A percentile compares a stretch with the other conserved stretches of the same genome.
Conservation (phyloP, 2,888 invertebrate genomes). For the Eilema caniola region DNA sequence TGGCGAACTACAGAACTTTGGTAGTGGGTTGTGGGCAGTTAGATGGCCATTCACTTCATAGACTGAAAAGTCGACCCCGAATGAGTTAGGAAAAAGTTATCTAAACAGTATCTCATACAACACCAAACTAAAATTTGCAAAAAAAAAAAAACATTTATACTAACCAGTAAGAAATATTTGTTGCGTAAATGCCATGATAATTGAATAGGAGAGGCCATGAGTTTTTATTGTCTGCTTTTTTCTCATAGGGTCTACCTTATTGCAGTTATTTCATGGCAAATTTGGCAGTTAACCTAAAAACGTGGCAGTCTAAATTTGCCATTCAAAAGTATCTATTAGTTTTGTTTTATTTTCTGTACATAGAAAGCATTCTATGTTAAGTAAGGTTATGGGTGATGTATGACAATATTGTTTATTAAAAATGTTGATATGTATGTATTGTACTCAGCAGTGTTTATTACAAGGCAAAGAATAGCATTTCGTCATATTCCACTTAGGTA, state of each 20-base stretch:
- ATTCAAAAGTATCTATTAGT: neutral
- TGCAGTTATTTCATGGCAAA: neutral
- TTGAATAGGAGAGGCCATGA: constrained; percentile 1
- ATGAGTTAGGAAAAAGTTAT: no score
- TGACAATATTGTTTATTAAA: constrained; percentile 2
- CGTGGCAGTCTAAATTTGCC: neutral
- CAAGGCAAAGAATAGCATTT: constrained; percentile 40
- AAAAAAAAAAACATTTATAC: neutral
- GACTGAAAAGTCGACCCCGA: no score
- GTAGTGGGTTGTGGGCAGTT: no score
- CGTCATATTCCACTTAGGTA: constrained; percentile 43
- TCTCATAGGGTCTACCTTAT: neutral
- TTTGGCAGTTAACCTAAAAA: constrained; percentile 2
- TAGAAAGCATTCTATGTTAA: neutral
- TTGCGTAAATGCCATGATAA: constrained; percentile 2
- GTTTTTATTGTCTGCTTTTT: neutral
- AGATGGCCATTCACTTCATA: no score
- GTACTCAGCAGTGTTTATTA: constrained; percentile 3
- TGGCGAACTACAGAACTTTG: no score
- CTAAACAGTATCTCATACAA: neutral
- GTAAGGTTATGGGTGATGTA: neutral
- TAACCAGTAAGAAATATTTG: neutral
- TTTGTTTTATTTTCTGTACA: neutral
- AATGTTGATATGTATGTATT: constrained; percentile 12
- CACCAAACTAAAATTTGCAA: neutral